Evolutionary conservation across 2,113 vertebrate species (phyloP), one percentile per base, ranked within the genome.

Genomic region (Aphyosemion australe): DNA sequence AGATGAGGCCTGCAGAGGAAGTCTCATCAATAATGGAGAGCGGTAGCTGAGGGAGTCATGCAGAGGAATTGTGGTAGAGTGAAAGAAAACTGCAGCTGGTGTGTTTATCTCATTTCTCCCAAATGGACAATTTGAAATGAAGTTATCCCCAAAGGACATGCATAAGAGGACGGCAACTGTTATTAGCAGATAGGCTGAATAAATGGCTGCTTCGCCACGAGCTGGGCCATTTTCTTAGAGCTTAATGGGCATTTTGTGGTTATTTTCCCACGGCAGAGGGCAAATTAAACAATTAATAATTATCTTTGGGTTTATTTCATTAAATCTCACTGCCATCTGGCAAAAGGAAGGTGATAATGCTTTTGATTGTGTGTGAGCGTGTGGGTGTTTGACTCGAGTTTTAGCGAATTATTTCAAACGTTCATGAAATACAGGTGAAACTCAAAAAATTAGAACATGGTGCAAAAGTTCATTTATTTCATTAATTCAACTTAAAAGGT

Each of bases 1-100:
- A 83, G 80, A 87, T 65, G 72, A 79, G 84, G 74, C 75, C 8
- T 39, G 64, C 81, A 19, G 69, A 82, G 87, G 74, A 79, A 76
- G 77, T 73, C 76, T 84, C 82, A 89, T 90, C 81, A 85, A 85
- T 89, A 84, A 89, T 89, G 50, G 60, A 91, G 78, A 72, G 75
- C 16, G 12, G 71, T 47, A 65, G 82, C 79, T 61, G 48, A 54
- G 69, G 84, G 83, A 70, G 61, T 73, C 70, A 32, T 73, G 75
- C 68, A 58, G 71, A 80, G 83, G 75, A 72, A 79, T 84, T 71
- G 76, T 57, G 61, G 61, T 58, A 70, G 68, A 62, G 46, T 52
- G 75, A 84, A 72, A 65, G 70, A 83, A 72, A 78, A 76, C 37
- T 84, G 84, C 81, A 83, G 69, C 81, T 80, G 84, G 60, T 60